Conservation (phyloP, 1,140 invertebrate species). For the Zaprionus kolodkinae region DNA sequence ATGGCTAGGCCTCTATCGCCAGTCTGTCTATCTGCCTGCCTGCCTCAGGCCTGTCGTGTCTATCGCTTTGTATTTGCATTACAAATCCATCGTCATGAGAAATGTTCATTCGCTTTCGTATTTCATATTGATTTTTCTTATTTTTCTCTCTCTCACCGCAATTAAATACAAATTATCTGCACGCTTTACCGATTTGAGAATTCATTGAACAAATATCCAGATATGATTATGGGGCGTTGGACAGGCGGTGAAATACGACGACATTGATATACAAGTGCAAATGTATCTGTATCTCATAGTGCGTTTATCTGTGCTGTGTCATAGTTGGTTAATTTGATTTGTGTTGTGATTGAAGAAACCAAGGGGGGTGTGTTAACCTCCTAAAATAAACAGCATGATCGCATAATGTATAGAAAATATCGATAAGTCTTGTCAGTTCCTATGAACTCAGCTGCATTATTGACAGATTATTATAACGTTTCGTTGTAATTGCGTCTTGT, state of each 20-base stretch:
- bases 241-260: slow-evolving; percentile 6
- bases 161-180: slow-evolving; percentile 79
- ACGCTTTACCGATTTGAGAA: slow-evolving; percentile 77
- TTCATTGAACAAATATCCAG: slow-evolving; percentile 74
- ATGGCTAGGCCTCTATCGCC: slow-evolving; percentile 3
- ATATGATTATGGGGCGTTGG: slow-evolving; percentile 44
- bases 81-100: slow-evolving; percentile 62
- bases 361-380: slow-evolving; percentile 11
- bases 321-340: slow-evolving; percentile 59
- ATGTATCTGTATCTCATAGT: slow-evolving; percentile 9
- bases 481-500: not conserved
- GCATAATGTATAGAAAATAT: not conserved
- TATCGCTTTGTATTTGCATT: slow-evolving; percentile 61
- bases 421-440: not conserved
- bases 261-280: slow-evolving; percentile 5
- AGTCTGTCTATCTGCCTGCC: slow-evolving; percentile 4
- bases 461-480: not conserved
- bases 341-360: slow-evolving; percentile 25
- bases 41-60: not conserved
- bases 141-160: slow-evolving; percentile 28
- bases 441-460: not conserved
- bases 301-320: slow-evolving; percentile 31
- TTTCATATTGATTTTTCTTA: slow-evolving; percentile 29
- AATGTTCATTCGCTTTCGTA: slow-evolving; percentile 52
- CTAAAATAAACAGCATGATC: slow-evolving; percentile 28